These are phyloP conservation scores for Conchocele bisecta DNA, from an alignment of 2,888 invertebrate genomes.

Conservation along the genomic window DNA sequence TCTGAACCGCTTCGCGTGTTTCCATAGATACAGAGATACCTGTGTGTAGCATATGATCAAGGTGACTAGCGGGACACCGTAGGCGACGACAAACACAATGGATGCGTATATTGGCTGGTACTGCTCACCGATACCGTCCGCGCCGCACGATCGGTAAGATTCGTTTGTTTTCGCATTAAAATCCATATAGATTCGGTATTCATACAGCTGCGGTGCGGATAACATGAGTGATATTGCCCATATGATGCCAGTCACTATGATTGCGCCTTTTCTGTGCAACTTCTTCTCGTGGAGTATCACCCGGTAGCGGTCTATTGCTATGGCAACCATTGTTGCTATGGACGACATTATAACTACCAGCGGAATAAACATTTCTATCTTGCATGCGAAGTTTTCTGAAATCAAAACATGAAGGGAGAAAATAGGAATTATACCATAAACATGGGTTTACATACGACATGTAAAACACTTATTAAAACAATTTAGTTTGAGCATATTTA, in stretches of 20 bases:
- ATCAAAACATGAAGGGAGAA: conserved; percentile 9
- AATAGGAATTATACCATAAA: too few relatives aligned
- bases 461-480: too few relatives aligned
- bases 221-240: conserved; percentile 47
- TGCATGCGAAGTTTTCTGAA: conserved; percentile 56
- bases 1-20: conserved; percentile 24
- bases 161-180: conserved; percentile 15
- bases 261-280: conserved; percentile 8
- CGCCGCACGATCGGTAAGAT: conserved; percentile 41
- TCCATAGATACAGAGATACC: conserved; percentile 30
- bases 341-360: conserved; percentile 52
- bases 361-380: conserved; percentile 59
- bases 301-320: conserved; percentile 54
- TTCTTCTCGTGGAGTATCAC: conserved; percentile 21
- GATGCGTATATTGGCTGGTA: conserved; percentile 53
- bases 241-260: conserved; percentile 19
- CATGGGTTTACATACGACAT: too few relatives aligned
- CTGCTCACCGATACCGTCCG: conserved; percentile 52
- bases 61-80: conserved; percentile 39
- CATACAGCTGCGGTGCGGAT: conserved; percentile 59
- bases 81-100: conserved; percentile 38
- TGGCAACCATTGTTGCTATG: conserved; percentile 60
- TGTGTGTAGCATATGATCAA: conserved; percentile 39
- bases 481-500: too few relatives aligned
- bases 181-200: conserved; percentile 44